A percentile compares a stretch with the other conserved stretches of the same genome.
Evolutionary conservation across 2,888 invertebrate genomes (phyloP).

Genomic region (Stictocephala bisonia): DNA sequence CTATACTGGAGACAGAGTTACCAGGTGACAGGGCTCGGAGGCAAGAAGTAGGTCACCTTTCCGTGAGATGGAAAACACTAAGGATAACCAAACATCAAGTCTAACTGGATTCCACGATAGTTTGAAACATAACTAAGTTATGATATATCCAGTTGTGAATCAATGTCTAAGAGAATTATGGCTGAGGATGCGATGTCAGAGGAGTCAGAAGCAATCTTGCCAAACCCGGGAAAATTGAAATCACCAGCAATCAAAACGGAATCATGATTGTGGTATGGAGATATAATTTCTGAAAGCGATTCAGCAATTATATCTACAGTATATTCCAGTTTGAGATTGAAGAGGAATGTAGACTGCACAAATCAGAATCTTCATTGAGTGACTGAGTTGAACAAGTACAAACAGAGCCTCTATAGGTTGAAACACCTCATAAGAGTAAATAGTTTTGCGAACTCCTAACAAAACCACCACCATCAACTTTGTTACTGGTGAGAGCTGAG

Average conservation of each 20-base stretch:
- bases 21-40: neutral
- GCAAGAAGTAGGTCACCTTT: neutral
- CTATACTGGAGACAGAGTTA: neutral
- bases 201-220: neutral
- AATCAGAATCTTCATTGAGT: neutral
- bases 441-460: neutral
- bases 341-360: neutral
- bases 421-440: neutral
- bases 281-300: neutral
- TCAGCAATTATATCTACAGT: neutral
- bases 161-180: no score
- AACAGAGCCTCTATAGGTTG: neutral
- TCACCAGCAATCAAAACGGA: conserved; percentile 9
- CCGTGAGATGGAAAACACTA: neutral
- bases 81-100: neutral
- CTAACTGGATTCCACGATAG: conserved; percentile 8
- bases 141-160: neutral
- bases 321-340: neutral
- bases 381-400: neutral
- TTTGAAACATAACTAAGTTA: neutral
- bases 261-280: conserved; percentile 1
- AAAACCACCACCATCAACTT: neutral
- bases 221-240: neutral
- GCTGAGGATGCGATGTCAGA: no score
- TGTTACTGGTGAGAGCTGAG: neutral